Evolutionary conservation across 2,113 vertebrate species (phyloP), one percentile per base, ranked within the genome.

Genomic region (Rhinopomastus cyanomelas): DNA sequence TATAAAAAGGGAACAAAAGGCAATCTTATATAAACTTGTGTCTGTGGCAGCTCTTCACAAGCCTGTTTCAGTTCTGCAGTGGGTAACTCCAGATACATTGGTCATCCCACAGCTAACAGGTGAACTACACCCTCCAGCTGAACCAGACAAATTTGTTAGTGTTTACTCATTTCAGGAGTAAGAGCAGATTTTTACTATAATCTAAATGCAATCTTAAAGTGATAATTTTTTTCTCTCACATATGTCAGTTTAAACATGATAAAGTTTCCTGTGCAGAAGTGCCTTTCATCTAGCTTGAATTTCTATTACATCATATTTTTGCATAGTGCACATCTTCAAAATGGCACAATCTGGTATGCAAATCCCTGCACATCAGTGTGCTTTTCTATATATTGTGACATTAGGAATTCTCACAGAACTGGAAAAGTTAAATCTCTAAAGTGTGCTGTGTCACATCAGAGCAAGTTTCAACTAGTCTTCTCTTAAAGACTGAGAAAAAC

Each of bases 401-500:
- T 85, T 6, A 86, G 57, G 57, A 79, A 29, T 84, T 74, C 44
- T 66, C 65, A 59, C 26, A 49, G 29, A 36, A 72, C 9, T 60
- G 37, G 27, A 82, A 88, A 75, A 67, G 26, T 16, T 76, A 52
- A 62, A 64, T 56, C 67, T 77, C 68, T 56, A 8, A 91, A 91
- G 39, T 39, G 75, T 60, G 66, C 57, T 52, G 22, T 23, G 66
- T 76, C 81, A 71, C 27, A 82, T 77, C 5, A n/a, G 19, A 42
- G 23, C 32, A 53, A 61, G 16, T 85, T 92, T 93, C 86, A n/a
- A 69, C 26, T 66, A 78, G 67, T 76, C 79, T 92, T 84, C 60
- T 86, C 90, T 93, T 73, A 73, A 87, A 81, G 55, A 81, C 48
- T 75, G 37, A 29, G 62, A 86, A 92, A 82, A 93, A 36, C 17